Base-by-base conservation (phyloP, 1,140 invertebrate genomes). In the Chionoecetes opilio region DNA sequence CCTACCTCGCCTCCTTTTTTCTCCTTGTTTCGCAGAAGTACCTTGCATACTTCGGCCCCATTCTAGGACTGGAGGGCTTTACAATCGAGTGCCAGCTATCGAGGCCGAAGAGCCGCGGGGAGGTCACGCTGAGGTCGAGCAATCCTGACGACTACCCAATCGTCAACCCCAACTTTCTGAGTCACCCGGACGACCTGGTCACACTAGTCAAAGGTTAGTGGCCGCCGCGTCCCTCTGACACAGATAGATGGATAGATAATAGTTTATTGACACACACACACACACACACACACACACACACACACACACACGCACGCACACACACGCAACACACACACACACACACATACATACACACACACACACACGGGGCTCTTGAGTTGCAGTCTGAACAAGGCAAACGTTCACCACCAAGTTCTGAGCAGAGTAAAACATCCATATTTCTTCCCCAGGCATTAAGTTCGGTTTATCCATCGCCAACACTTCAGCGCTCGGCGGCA, bases 1-100 rank as follows among this genome's bases (percentile, higher is more conserved):
- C n/a, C 75, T 75, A 17, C 63, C 31, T 29, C 53, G 8, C 89
- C 38, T 63, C 88, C 17, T 29, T 41, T 14, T 21, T 21, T 94
- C 17, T 96, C 97, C 82, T 95, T 95, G 0, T 96, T 97, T 82
- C 93, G 0, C 41, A 91, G 89, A 63, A 32, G n/a, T 91, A 63
- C 41, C 17, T 0, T 0, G 14, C 41, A 3, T 91, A 91, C 89
- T 91, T 32, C 34, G 38, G 53, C 9, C 41, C 41, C 41, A 63
- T 91, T 26, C 29, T 63, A 9, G 89, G 89, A 0, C 2, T 8
- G 41, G 41, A 53, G 8, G 89, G 89, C 8, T 63, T 91, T 46
- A 53, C 41, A 9, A 32, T 91, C 38, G 29, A 32, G n/a, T 32
- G n/a, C n/a, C 26, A 32, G 31, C 41, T 75, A 29, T 29, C n/a